phyloP scores from a whole-genome alignment of 2,888 invertebrate genomes.

The Pinctada fucata region DNA sequence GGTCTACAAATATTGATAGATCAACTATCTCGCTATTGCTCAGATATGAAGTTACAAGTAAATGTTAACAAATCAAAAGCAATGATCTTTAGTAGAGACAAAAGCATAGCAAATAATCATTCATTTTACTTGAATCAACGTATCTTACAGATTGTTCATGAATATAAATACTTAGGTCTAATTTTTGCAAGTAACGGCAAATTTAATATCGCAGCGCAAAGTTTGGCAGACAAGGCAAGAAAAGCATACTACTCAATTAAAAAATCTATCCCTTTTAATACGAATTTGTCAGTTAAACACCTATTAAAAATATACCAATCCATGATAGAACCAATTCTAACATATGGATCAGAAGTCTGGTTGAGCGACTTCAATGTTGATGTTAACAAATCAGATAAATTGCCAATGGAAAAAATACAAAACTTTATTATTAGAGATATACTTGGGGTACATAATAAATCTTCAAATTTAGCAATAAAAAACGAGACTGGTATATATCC shows the following conservation, averaged over 20 bases:
- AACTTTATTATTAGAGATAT: too few relatives aligned
- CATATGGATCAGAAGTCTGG: too few relatives aligned
- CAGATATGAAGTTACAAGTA: not conserved
- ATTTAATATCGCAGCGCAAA: not conserved
- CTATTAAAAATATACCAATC: not conserved
- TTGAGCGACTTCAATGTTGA: too few relatives aligned
- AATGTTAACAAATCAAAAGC: conserved; percentile 6
- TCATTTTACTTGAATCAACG: not conserved
- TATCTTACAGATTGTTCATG: conserved; percentile 1
- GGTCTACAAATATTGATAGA: not conserved
- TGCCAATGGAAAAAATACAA: too few relatives aligned
- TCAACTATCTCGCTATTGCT: not conserved
- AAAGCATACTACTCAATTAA: too few relatives aligned
- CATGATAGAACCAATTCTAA: too few relatives aligned
- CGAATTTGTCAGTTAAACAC: not conserved
- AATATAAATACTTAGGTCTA: conserved; percentile 3
- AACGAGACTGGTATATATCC: too few relatives aligned
- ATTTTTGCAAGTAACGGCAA: conserved; percentile 5
- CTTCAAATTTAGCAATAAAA: too few relatives aligned
- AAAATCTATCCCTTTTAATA: not conserved
- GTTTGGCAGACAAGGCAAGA: not conserved
- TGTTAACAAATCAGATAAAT: too few relatives aligned
- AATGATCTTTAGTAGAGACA: not conserved
- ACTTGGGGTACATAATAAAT: too few relatives aligned
- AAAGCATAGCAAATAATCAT: not conserved